These are phyloP conservation scores for Rattus rattus DNA, from an alignment of 2,113 vertebrate genomes.

Conservation along the genomic window DNA sequence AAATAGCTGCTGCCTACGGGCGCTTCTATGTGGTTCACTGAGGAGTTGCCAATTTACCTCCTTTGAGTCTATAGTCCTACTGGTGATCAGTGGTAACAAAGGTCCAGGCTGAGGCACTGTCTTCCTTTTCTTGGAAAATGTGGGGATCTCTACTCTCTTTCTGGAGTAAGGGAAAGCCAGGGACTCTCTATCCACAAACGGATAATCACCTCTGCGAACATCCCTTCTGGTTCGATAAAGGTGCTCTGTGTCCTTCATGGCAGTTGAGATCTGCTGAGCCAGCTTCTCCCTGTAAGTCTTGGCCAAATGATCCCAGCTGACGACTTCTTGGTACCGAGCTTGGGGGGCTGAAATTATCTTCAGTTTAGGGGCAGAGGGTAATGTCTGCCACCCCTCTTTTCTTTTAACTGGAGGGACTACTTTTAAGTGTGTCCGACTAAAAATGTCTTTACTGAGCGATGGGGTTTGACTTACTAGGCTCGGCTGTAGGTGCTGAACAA, in stretches of 20 bases:
- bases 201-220: too few species aligned
- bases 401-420: not conserved
- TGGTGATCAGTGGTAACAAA: not conserved
- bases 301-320: not conserved
- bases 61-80: not conserved
- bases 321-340: not conserved
- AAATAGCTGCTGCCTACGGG: not conserved
- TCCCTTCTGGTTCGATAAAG: not conserved
- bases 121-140: not conserved
- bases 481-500: not conserved
- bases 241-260: not conserved
- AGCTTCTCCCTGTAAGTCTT: not conserved
- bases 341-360: not conserved
- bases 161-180: not conserved
- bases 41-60: conserved; percentile 59
- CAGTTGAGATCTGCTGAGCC: not conserved
- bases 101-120: not conserved
- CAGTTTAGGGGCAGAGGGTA: not conserved
- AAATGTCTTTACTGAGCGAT: not conserved
- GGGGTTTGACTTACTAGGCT: not conserved
- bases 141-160: not conserved
- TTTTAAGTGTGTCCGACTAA: conserved; percentile 26
- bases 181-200: not conserved
- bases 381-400: not conserved
- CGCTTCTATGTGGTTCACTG: conserved; percentile 52